These are phyloP conservation scores for Aphelenchoides fujianensis DNA, from an alignment of 1,140 invertebrate species.

Conservation along the genomic window DNA sequence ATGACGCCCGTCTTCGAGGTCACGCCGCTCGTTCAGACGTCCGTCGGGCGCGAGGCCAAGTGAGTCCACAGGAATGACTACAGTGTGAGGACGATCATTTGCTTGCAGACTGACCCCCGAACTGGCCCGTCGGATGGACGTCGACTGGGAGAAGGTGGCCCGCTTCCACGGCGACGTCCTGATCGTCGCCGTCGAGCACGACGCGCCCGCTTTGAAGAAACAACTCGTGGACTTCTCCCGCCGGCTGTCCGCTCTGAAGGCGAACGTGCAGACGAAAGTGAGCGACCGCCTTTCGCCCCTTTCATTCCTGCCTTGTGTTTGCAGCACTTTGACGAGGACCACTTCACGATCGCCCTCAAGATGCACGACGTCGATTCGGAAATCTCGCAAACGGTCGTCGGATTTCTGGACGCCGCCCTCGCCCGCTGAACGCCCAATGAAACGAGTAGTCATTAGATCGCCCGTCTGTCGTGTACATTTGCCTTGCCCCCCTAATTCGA, in stretches of 20 bases:
- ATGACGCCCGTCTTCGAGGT: constrained; percentile 5
- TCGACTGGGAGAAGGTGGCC: neutral
- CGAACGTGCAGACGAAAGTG: neutral
- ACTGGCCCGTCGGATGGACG: neutral
- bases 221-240: neutral
- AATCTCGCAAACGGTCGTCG: constrained; percentile 4
- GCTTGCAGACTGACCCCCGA: neutral
- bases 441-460: too few relatives aligned
- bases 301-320: neutral
- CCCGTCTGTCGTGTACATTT: too few relatives aligned
- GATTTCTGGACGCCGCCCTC: neutral
- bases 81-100: too few relatives aligned
- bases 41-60: neutral
- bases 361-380: constrained; percentile 1
- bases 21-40: neutral
- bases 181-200: neutral
- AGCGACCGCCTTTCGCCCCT: neutral
- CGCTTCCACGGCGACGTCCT: neutral
- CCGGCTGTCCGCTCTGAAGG: neutral
- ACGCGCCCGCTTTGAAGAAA: neutral
- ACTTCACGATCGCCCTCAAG: constrained; percentile 3
- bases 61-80: neutral
- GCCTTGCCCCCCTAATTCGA: too few relatives aligned
- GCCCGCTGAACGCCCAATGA: too few relatives aligned
- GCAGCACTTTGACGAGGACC: constrained; percentile 1